Evolutionary conservation across 2,888 invertebrate genomes (phyloP).

Genomic region (Pollenia griseotomentosa): DNA sequence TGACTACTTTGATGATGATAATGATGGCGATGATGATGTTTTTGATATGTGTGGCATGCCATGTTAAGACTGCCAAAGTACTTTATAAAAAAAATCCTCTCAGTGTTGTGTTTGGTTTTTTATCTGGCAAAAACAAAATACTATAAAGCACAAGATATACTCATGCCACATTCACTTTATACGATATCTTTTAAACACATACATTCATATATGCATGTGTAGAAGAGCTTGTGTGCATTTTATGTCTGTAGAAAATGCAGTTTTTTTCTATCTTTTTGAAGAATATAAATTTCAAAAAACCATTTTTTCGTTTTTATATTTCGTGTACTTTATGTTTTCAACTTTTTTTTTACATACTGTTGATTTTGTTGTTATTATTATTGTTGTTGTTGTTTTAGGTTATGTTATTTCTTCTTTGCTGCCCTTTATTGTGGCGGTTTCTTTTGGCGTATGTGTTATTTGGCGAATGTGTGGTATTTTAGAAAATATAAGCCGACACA

Average conservation of each 20-base stretch:
- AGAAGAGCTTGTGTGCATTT: neutral
- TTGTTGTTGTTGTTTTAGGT: conserved; percentile 1
- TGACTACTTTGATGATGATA: conserved; percentile 34
- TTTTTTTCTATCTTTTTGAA: conserved; percentile 26
- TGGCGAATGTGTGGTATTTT: conserved; percentile 8
- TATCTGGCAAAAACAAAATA: conserved; percentile 34
- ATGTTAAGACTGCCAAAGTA: conserved; percentile 65
- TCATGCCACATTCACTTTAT: conserved; percentile 14
- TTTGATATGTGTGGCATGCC: conserved; percentile 68
- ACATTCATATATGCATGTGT: neutral
- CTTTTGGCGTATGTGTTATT: conserved; percentile 34
- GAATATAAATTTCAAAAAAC: conserved; percentile 38
- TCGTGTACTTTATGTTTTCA: conserved; percentile 1
- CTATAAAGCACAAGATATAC: conserved; percentile 11
- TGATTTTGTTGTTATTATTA: neutral
- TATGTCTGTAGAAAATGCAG: neutral
- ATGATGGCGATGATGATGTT: conserved; percentile 48
- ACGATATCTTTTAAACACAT: neutral
- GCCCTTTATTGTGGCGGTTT: neutral
- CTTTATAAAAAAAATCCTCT: conserved; percentile 46
- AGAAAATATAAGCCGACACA: conserved; percentile 52
- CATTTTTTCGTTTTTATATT: conserved; percentile 21
- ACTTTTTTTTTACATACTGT: conserved; percentile 2
- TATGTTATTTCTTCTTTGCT: conserved; percentile 9
- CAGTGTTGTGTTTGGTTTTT: conserved; percentile 36